A percentile compares a stretch with the other conserved stretches of the same genome.
Evolutionary conservation across 2,888 invertebrate genomes (phyloP).

Genomic region (Bruchidius siliquastri): DNA sequence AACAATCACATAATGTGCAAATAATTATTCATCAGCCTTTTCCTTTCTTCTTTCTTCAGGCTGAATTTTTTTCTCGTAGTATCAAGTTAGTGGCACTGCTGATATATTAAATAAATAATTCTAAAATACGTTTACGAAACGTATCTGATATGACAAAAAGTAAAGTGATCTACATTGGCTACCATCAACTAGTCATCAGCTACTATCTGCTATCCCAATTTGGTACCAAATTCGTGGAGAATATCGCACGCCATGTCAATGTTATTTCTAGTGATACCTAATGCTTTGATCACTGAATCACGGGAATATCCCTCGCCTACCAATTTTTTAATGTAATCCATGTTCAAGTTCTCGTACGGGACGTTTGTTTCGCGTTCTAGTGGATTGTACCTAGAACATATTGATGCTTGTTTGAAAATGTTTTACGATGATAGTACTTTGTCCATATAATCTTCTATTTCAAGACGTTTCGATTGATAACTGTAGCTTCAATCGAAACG

Average conservation of each 20-base stretch:
- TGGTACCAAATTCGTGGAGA: constrained; percentile 38
- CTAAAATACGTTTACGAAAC: neutral
- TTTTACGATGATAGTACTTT: too few relatives aligned
- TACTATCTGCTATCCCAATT: constrained; percentile 32
- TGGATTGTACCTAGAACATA: constrained; percentile 31
- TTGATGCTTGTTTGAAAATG: too few relatives aligned
- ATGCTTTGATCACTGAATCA: constrained; percentile 84
- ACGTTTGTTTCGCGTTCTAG: constrained; percentile 46
- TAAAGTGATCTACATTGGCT: neutral
- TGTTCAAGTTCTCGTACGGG: constrained; percentile 82
- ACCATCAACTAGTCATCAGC: neutral
- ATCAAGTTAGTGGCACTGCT: neutral
- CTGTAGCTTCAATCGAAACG: too few relatives aligned
- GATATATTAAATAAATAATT: neutral
- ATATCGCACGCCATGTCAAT: constrained; percentile 90
- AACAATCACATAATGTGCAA: neutral
- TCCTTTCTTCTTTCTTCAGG: neutral
- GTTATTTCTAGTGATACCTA: constrained; percentile 90
- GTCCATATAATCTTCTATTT: too few relatives aligned
- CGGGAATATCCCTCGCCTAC: constrained; percentile 88
- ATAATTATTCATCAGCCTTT: neutral
- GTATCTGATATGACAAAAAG: neutral
- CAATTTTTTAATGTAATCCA: constrained; percentile 84
- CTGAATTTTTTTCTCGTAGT: neutral
- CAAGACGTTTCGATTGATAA: too few relatives aligned